phyloP scores from a whole-genome alignment of 2,888 invertebrate species.

The Gnatocerus cornutus region DNA sequence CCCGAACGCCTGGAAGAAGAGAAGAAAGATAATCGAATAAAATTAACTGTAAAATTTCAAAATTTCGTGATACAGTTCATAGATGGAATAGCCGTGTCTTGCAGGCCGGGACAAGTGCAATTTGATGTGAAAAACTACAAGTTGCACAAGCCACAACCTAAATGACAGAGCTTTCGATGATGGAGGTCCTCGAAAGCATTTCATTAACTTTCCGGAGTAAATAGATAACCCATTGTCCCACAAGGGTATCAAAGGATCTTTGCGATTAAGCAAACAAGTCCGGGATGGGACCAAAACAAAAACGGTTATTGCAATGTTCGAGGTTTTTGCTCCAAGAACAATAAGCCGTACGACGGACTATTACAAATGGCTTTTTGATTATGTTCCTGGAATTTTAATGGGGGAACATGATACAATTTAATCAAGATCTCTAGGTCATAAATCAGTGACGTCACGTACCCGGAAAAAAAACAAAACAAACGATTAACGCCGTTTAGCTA shows the following conservation, averaged over 20 bases:
- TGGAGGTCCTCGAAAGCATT: constrained; percentile 17
- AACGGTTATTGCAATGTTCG: constrained; percentile 41
- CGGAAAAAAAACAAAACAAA: constrained; percentile 54
- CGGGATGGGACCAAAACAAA: constrained; percentile 22
- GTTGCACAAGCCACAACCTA: constrained; percentile 76
- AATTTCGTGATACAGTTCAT: not conserved
- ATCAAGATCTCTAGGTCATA: constrained; percentile 34
- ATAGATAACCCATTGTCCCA: constrained; percentile 44
- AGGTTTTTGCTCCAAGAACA: constrained; percentile 41
- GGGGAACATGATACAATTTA: constrained; percentile 42
- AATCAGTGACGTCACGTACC: constrained; percentile 32
- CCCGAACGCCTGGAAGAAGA: too few relatives aligned
- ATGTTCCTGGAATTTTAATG: constrained; percentile 59
- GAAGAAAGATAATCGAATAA: too few relatives aligned
- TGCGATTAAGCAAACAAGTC: constrained; percentile 42
- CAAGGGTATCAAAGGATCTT: constrained; percentile 42
- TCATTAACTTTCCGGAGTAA: constrained; percentile 19
- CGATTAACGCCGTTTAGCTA: constrained; percentile 58
- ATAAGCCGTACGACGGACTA: constrained; percentile 52
- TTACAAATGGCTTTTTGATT: constrained; percentile 59
- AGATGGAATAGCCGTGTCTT: constrained; percentile 51
- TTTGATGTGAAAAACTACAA: constrained; percentile 73
- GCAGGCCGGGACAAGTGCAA: constrained; percentile 81
- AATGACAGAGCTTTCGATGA: constrained; percentile 59
- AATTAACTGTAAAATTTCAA: not conserved